Conservation (phyloP, 2,113 vertebrate species). For the Sylvietta virens region DNA sequence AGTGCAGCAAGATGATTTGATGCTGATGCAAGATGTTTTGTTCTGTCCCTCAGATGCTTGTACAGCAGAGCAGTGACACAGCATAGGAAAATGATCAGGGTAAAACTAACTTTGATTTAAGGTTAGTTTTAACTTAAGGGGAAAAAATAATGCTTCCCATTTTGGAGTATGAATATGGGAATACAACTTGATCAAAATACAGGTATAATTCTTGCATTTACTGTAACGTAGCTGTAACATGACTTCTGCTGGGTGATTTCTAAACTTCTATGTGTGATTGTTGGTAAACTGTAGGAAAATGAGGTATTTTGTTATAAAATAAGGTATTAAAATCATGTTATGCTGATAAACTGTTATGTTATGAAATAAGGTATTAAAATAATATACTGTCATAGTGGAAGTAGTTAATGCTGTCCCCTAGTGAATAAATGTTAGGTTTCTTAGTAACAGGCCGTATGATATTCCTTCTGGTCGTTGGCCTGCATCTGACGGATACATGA, state of each 20-base stretch:
- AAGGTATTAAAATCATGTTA: too few relatives aligned
- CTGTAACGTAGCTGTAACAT: neutral
- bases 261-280: fast-evolving
- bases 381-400: neutral
- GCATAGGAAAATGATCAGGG: neutral
- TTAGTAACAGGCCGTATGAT: neutral
- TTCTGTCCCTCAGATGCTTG: neutral
- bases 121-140: neutral
- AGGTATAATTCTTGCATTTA: neutral
- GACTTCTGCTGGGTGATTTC: neutral
- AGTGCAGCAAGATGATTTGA: neutral
- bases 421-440: neutral
- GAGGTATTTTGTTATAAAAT: neutral
- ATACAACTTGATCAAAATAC: neutral
- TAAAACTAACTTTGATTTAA: neutral
- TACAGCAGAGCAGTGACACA: neutral
- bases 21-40: neutral
- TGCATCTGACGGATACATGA: neutral
- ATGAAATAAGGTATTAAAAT: neutral
- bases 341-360: too few relatives aligned
- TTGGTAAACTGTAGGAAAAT: neutral
- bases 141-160: neutral
- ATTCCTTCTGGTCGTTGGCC: neutral
- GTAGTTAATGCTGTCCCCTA: neutral
- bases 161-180: neutral